A percentile compares a stretch with the other conserved stretches of the same genome.
phyloP scores from a whole-genome alignment of 2,797 vertebrate genomes.

The Alosa sapidissima region DNA sequence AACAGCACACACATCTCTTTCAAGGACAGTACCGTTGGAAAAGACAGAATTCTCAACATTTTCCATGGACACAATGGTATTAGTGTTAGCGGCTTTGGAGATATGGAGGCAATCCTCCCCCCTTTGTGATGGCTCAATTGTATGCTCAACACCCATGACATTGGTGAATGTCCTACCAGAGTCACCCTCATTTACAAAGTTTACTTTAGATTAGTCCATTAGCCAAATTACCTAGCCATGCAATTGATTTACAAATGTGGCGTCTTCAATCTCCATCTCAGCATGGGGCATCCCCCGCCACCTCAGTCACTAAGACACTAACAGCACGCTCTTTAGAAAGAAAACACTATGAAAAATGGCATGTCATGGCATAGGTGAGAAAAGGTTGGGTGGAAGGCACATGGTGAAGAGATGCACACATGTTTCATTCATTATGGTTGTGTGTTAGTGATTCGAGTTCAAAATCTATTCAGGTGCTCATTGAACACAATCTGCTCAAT shows the following conservation, averaged over 20 bases:
- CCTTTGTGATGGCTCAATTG: constrained; percentile 71
- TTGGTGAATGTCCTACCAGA: constrained; percentile 70
- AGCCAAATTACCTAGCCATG: constrained; percentile 80
- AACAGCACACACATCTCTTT: background rate
- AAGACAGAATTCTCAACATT: background rate
- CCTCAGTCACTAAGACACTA: background rate
- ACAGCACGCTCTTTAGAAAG: background rate
- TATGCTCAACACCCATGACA: constrained; percentile 79
- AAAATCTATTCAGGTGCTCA: background rate
- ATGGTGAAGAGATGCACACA: background rate
- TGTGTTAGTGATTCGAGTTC: background rate
- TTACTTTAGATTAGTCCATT: constrained; percentile 80
- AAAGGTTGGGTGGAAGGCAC: background rate
- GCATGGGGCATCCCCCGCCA: constrained; percentile 63
- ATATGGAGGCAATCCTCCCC: constrained; percentile 42
- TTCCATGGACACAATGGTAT: background rate
- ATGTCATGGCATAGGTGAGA: background rate
- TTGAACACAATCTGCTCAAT: background rate
- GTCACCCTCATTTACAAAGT: constrained; percentile 79
- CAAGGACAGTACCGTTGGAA: background rate
- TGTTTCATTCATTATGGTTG: background rate
- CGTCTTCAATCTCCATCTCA: constrained; percentile 77
- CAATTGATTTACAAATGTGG: constrained; percentile 75
- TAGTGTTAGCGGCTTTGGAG: background rate
- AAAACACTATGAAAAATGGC: constrained; percentile 42